These are phyloP conservation scores for Podarcis cretensis DNA, from an alignment of 2,113 vertebrate species.

Conservation along the genomic window DNA sequence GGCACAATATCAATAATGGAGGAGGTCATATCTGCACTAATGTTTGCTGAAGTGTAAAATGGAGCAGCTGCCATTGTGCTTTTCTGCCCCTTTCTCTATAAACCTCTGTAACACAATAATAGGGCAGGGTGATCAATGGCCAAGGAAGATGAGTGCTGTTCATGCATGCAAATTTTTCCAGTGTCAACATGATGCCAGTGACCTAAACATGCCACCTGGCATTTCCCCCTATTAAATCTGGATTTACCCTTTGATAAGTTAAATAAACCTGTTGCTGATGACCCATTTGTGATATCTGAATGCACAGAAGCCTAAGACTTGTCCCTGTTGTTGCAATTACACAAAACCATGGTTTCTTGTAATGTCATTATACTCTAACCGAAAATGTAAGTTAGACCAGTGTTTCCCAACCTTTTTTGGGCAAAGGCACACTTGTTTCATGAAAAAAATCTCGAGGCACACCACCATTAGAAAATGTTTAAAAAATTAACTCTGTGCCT, in stretches of 20 bases:
- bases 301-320: background rate
- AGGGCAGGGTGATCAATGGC: background rate
- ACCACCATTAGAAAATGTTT: too few relatives aligned
- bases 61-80: conserved; percentile 38
- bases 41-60: conserved; percentile 56
- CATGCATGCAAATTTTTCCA: too few relatives aligned
- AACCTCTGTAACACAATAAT: conserved; percentile 43
- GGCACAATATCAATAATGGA: conserved; percentile 40
- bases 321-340: background rate
- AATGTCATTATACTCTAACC: background rate
- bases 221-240: too few relatives aligned
- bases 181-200: too few relatives aligned
- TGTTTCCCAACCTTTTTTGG: too few relatives aligned
- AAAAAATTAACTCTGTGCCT: too few relatives aligned
- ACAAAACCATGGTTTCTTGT: background rate
- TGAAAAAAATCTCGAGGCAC: too few relatives aligned
- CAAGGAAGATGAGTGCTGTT: background rate
- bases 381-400: background rate
- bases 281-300: background rate
- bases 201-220: too few relatives aligned
- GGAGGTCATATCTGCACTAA: conserved; percentile 53
- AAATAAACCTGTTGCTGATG: too few relatives aligned
- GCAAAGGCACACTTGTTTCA: too few relatives aligned
- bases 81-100: conserved; percentile 29
- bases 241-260: too few relatives aligned